phyloP scores from a whole-genome alignment of 2,888 invertebrate species.

The Calameuta pallipes region DNA sequence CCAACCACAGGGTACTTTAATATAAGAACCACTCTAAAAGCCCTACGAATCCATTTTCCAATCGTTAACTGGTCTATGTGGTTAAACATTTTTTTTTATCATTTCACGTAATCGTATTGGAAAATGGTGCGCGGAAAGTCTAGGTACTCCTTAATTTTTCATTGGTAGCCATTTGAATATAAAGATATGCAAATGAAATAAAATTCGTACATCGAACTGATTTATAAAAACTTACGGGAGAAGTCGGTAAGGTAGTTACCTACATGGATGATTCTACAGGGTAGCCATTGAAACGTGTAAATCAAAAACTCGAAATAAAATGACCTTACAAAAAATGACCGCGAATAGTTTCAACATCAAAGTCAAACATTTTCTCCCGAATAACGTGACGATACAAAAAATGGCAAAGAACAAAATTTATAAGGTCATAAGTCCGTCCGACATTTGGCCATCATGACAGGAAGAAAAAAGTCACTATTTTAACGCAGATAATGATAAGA shows the following conservation, averaged over 20 bases:
- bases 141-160: background rate
- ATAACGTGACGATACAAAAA: background rate
- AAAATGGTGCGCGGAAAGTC: background rate
- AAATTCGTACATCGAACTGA: background rate
- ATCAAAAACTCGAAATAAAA: background rate
- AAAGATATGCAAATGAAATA: background rate
- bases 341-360: background rate
- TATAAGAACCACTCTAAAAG: background rate
- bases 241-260: background rate
- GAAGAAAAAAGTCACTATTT: background rate
- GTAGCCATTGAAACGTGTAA: background rate
- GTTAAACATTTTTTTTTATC: background rate
- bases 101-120: background rate
- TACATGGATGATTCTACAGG: background rate
- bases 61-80: background rate
- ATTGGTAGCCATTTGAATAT: background rate
- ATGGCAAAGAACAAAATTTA: background rate
- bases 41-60: background rate
- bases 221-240: background rate
- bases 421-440: background rate
- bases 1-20: background rate
- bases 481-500: background rate
- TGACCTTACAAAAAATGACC: background rate
- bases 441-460: background rate
- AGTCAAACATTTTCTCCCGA: background rate